phyloP scores from a whole-genome alignment of 2,113 vertebrate genomes.

The Anthoscopus minutus region DNA sequence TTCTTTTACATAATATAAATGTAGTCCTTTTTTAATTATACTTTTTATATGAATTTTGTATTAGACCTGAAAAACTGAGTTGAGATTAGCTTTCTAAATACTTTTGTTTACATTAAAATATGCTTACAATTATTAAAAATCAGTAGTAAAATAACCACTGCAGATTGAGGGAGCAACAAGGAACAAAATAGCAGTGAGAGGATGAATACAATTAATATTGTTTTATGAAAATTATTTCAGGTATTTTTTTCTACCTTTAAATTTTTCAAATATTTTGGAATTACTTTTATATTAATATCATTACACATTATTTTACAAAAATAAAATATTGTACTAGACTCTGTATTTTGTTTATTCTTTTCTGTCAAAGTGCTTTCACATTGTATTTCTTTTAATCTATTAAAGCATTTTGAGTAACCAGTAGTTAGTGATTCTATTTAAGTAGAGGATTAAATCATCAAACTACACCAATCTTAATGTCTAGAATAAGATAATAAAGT shows the following conservation, averaged over 20 bases:
- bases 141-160: background rate
- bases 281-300: background rate
- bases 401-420: background rate
- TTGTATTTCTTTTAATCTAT: background rate
- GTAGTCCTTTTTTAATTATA: rapidly evolving
- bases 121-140: background rate
- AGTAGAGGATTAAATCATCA: background rate
- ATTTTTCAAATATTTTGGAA: background rate
- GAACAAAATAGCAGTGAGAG: background rate
- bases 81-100: background rate
- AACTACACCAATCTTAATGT: background rate
- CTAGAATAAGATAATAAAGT: background rate
- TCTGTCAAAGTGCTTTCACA: background rate
- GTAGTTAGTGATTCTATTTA: background rate
- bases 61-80: background rate
- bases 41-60: background rate
- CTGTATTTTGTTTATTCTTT: background rate
- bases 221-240: background rate
- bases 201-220: background rate
- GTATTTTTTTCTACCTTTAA: background rate
- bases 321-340: background rate
- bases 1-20: background rate
- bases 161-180: background rate
- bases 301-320: background rate
- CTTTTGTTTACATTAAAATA: background rate